A percentile compares a stretch with the other conserved stretches of the same genome.
Conservation (phyloP, 2,113 vertebrate species). For the Poecilia latipinna region DNA sequence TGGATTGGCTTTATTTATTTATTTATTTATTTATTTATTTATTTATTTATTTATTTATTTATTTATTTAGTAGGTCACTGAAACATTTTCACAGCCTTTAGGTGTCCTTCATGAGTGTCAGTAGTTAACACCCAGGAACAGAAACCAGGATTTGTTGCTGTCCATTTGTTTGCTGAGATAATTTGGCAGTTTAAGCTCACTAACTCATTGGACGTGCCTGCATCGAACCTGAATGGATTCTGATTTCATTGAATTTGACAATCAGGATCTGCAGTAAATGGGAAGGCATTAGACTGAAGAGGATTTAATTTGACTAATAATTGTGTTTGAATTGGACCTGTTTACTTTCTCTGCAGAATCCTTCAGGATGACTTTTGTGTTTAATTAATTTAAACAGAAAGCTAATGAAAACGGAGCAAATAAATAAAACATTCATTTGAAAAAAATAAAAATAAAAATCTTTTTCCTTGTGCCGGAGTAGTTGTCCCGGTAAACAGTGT, state of each 20-base stretch:
- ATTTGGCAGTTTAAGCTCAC: neutral
- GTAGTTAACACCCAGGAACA: neutral
- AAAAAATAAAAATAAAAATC: neutral
- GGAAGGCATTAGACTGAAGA: neutral
- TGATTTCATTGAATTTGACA: neutral
- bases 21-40: neutral
- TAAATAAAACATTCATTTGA: neutral
- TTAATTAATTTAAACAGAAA: neutral
- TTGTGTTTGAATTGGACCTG: neutral
- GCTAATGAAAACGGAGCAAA: neutral
- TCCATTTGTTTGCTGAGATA: neutral
- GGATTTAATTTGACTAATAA: neutral
- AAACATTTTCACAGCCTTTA: neutral
- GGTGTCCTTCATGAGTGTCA: neutral
- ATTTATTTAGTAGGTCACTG: neutral
- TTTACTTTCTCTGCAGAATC: neutral
- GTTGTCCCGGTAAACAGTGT: neutral
- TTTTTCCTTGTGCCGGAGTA: neutral
- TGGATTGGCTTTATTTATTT: neutral
- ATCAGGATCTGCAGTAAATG: neutral
- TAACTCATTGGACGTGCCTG: neutral
- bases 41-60: neutral
- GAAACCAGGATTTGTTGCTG: neutral
- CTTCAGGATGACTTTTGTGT: neutral
- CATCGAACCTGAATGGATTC: neutral